Base-by-base conservation (phyloP, 1,140 invertebrate genomes). In the Neodiprion lecontei region DNA sequence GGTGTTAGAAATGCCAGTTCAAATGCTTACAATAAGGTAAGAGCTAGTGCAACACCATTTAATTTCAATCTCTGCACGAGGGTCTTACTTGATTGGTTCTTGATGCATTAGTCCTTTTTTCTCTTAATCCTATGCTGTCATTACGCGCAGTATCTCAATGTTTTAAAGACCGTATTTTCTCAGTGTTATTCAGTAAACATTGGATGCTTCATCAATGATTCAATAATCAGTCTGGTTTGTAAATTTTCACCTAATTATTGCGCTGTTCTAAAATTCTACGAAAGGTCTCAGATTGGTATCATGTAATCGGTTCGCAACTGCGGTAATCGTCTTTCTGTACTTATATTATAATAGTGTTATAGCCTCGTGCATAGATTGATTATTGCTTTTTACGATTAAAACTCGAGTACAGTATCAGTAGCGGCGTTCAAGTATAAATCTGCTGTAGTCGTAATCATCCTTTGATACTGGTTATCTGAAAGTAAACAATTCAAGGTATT, bases 1-100 rank as follows among this genome's bases (percentile, higher is more conserved):
- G 96, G 95, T 88, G 92, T 94, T 90, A 88, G 93, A 89, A 91
- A 91, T 89, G 88, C 91, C 87, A 95, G 93, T 91, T 94, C 94
- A 86, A 96, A 95, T 90, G 94, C 95, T 89, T 97, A 97, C 89
- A 97, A 96, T 91, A 97, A 96, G 94, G 95, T 97, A 90, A 91
- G 85, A 85, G 87, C 84, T 88, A 89, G 84, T 75, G 79, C 78
- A 77, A 81, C 74, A 72, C 53, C 53, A 61, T 61, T 61, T 61
- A 12, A 14, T 61, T 61, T 61, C n/a, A 61, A 61, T 61, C 53
- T 61, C 53, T 61, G 53, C 53, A 61, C 53, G 53, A 61, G 53
- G n/a, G 9, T 61, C 5, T 40, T 40, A 40, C 28, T 40, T 40
- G 5, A 40, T 40, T 40, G 28, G 28, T 40, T 40, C 28, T 40